phyloP scores from a whole-genome alignment of 2,797 vertebrate species.

The Hypotaenidia okinawae region DNA sequence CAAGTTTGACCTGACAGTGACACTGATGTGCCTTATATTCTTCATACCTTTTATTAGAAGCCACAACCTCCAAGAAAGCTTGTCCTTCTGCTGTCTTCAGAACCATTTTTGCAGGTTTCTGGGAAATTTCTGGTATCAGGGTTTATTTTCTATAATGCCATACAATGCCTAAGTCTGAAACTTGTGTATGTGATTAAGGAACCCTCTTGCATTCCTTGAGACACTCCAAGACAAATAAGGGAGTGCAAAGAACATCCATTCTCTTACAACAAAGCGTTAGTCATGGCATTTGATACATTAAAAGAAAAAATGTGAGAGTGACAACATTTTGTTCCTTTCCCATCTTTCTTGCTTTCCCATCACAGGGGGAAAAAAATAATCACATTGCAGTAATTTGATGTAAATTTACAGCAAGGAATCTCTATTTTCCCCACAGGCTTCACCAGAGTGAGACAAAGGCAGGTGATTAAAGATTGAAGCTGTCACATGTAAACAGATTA shows the following conservation, averaged over 20 bases:
- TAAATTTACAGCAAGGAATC: not conserved
- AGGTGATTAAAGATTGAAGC: conserved; percentile 38
- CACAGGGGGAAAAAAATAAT: not conserved
- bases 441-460: not conserved
- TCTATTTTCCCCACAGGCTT: not conserved
- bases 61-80: not conserved
- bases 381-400: not conserved
- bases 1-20: not conserved
- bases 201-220: not conserved
- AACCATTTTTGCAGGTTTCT: not conserved
- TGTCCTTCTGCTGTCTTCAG: not conserved
- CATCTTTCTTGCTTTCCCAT: not conserved
- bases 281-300: not conserved
- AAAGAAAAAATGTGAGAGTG: not conserved
- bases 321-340: not conserved
- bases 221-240: not conserved
- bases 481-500: conserved; percentile 19
- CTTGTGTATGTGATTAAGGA: not conserved
- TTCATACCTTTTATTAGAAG: not conserved
- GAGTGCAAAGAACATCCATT: not conserved
- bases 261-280: not conserved
- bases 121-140: not conserved
- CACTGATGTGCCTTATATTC: fast-evolving
- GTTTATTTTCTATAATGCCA: not conserved
- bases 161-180: not conserved